A percentile compares a stretch with the other conserved stretches of the same genome.
phyloP scores from a whole-genome alignment of 2,888 invertebrate species.

The Epinotia brunnichana region DNA sequence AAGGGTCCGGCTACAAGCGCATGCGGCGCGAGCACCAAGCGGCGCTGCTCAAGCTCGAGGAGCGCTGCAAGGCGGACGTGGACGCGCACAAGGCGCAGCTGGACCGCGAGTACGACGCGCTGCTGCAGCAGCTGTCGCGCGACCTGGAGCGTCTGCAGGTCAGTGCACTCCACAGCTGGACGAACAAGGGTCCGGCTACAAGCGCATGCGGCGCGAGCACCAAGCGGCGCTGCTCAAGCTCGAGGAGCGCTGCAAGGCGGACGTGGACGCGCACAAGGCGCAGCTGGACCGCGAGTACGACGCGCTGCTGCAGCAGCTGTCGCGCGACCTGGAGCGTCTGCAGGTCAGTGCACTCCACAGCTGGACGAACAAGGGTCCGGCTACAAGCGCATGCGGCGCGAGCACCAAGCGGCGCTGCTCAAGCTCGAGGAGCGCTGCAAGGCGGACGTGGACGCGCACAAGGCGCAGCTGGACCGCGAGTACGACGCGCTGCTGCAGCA shows the following conservation, averaged over 20 bases:
- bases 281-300: conserved; percentile 98
- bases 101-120: conserved; percentile 97
- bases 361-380: conserved; percentile 98
- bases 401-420: no score
- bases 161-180: conserved; percentile 88
- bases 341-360: conserved; percentile 85
- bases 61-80: conserved; percentile 97
- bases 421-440: conserved; percentile 98
- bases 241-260: conserved; percentile 97
- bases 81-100: conserved; percentile 97
- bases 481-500: conserved; percentile 96
- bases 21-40: conserved; percentile 99
- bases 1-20: conserved; percentile 99
- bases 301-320: conserved; percentile 94
- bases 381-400: no score
- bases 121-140: conserved; percentile 95
- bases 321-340: conserved; percentile 94
- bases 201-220: no score
- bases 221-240: no score
- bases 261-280: conserved; percentile 98
- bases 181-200: conserved; percentile 97
- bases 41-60: conserved; percentile 96
- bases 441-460: conserved; percentile 98
- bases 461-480: conserved; percentile 97
- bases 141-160: conserved; percentile 95